A percentile compares a stretch with the other conserved stretches of the same genome.
Evolutionary conservation across 2,797 vertebrate species (phyloP).

Genomic region (Sebastes dallii): DNA sequence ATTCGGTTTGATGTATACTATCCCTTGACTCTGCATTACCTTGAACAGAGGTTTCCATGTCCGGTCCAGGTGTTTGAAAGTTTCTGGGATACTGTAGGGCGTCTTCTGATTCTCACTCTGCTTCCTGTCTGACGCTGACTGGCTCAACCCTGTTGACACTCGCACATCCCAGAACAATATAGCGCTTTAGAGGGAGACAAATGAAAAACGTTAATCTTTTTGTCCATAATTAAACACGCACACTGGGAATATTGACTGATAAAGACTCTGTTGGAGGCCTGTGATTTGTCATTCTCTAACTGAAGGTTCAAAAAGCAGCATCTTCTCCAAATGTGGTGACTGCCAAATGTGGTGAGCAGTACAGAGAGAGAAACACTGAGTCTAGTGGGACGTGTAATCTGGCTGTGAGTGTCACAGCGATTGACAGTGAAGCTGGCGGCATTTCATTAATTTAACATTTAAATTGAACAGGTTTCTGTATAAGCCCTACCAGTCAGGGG

Average conservation of each 20-base stretch:
- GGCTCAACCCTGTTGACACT: slow-evolving; percentile 43
- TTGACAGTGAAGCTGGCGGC: neutral
- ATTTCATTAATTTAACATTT: neutral
- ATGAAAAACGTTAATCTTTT: neutral
- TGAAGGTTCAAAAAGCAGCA: neutral
- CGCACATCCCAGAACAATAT: slow-evolving; percentile 93
- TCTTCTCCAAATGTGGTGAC: neutral
- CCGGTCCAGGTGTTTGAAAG: slow-evolving; percentile 86
- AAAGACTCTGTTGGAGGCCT: neutral
- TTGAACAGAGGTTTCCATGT: slow-evolving; percentile 89
- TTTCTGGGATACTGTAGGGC: slow-evolving; percentile 71
- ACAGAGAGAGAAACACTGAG: neutral
- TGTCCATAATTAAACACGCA: neutral
- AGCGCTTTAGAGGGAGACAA: slow-evolving; percentile 71
- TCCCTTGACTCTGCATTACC: slow-evolving; percentile 70
- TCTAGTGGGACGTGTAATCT: neutral
- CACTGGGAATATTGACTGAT: neutral
- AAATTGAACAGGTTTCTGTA: neutral
- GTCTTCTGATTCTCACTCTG: slow-evolving; percentile 69
- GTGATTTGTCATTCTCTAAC: neutral
- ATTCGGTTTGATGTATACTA: neutral
- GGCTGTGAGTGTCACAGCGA: too few relatives aligned
- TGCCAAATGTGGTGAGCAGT: neutral
- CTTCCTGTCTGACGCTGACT: slow-evolving; percentile 61
- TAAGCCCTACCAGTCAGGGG: slow-evolving; percentile 87